Conservation (phyloP, 2,797 vertebrate genomes). For the Tapera naevia region DNA sequence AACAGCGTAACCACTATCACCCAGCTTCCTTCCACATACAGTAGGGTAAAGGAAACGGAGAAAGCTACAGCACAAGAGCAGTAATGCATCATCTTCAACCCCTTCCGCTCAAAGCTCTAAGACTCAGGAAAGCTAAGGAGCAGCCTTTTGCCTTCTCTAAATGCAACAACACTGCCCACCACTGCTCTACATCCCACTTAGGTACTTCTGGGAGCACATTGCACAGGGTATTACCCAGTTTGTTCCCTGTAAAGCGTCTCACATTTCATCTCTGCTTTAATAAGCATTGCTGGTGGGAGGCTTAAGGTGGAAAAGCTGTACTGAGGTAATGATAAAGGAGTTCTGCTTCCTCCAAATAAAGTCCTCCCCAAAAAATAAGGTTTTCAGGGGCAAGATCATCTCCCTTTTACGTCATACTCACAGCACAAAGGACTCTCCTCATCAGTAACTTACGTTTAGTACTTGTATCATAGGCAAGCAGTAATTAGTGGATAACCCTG, state of each 20-base stretch:
- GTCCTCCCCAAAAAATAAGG: neutral
- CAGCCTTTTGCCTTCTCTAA: neutral
- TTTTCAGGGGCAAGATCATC: neutral
- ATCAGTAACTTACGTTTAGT: neutral
- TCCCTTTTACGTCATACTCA: neutral
- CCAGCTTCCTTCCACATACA: neutral
- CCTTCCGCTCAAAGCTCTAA: neutral
- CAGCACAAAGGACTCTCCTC: neutral
- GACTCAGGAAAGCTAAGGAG: neutral
- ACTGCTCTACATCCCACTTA: rapidly evolving
- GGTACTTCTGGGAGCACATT: neutral
- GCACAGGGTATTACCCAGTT: neutral
- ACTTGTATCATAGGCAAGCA: neutral
- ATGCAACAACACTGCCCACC: no score
- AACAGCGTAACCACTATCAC: neutral
- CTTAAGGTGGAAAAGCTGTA: neutral
- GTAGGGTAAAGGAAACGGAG: neutral
- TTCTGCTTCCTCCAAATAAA: neutral
- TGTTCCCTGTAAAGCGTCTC: no score
- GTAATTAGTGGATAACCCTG: neutral
- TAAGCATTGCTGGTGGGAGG: neutral
- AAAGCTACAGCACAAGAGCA: neutral
- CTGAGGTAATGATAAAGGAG: neutral
- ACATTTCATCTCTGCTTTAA: neutral
- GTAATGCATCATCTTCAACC: rapidly evolving